A percentile compares a stretch with the other conserved stretches of the same genome.
Conservation (phyloP, 2,113 vertebrate genomes). For the Malurus melanocephalus region DNA sequence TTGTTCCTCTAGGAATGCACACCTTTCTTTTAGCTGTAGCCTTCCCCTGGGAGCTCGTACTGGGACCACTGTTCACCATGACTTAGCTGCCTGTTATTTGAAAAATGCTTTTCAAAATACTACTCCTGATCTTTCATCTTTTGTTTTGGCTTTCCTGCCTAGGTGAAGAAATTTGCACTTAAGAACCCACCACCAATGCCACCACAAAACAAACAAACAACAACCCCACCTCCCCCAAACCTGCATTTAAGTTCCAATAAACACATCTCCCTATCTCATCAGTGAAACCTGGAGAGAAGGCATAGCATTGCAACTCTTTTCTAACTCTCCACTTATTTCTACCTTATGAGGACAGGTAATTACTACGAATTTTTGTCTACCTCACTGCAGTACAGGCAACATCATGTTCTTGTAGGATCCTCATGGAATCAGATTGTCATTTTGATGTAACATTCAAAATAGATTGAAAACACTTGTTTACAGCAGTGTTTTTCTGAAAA, state of each 20-base stretch:
- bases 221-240: rapidly evolving
- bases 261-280: not conserved
- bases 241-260: not conserved
- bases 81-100: not conserved
- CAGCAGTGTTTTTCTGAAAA: not conserved
- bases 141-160: not conserved
- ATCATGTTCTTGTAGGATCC: not conserved
- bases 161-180: not conserved
- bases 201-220: not conserved
- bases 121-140: not conserved
- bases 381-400: not conserved
- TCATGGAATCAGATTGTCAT: not conserved
- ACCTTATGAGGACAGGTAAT: not conserved
- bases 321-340: not conserved
- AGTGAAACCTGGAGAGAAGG: not conserved
- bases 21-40: not conserved
- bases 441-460: not conserved
- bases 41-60: not conserved
- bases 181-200: not conserved
- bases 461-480: not conserved
- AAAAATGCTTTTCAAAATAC: not conserved
- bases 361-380: not conserved
- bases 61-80: not conserved
- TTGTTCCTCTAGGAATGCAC: not conserved
- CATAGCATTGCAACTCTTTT: not conserved